phyloP scores from a whole-genome alignment of 2,113 vertebrate species.

The Mastomys coucha region DNA sequence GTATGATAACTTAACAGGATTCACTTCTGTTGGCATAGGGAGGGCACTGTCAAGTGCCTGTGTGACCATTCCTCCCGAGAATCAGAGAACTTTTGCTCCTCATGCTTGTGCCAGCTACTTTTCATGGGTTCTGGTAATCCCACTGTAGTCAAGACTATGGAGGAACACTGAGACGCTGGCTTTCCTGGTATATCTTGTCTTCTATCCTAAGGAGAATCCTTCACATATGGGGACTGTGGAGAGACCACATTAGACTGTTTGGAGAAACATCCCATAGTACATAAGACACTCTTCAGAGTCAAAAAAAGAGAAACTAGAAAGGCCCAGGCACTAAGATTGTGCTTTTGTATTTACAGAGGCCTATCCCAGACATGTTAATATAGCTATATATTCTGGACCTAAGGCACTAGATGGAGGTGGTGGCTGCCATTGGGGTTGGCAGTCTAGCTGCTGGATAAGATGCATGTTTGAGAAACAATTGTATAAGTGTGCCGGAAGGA shows the following conservation, averaged over 20 bases:
- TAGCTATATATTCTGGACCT: not conserved
- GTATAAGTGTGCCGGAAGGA: not conserved
- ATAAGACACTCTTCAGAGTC: not conserved
- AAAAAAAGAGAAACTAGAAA: slow-evolving; percentile 10
- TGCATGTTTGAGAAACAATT: not conserved
- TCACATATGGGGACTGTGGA: not conserved
- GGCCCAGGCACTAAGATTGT: not conserved
- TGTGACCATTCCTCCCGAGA: not conserved
- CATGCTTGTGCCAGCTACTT: not conserved
- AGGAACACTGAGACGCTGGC: not conserved
- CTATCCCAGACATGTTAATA: not conserved
- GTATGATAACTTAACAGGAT: slow-evolving; percentile 78
- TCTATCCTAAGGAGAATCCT: slow-evolving; percentile 29
- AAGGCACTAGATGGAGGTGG: not conserved
- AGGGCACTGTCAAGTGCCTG: not conserved
- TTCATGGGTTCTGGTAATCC: not conserved
- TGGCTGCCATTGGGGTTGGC: not conserved
- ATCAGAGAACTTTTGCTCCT: not conserved
- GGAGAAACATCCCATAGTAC: not conserved
- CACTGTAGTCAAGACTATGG: not conserved
- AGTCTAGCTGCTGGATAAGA: not conserved
- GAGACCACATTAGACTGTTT: slow-evolving; percentile 1
- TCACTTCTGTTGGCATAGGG: not conserved
- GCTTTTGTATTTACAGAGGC: not conserved
- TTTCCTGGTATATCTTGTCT: not conserved